Base-by-base conservation (phyloP, 2,888 invertebrate genomes). In the Physocephala rufipes region DNA sequence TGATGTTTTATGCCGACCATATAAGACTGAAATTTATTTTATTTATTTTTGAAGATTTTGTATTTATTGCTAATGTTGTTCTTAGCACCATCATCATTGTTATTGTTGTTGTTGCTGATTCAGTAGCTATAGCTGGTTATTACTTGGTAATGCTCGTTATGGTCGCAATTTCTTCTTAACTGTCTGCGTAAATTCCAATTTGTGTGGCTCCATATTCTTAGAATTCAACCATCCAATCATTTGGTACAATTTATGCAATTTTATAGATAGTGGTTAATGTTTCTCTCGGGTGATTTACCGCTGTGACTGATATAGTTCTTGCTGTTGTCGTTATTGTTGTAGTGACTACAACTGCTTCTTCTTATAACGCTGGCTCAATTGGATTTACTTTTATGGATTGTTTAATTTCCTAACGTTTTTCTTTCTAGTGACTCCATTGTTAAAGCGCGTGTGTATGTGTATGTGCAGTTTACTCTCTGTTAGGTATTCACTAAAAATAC, bases 331-430 rank as follows among this genome's bases (percentile, higher is more conserved):
- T 43, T 62, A 30, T 28, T 30, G 59, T 59, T 62, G 30, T n/a
- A 43, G 16, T 62, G 30, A 19, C 30, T 62, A 19, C 13, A 74
- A n/a, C n/a, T n/a, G 15, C 30, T 51, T 47, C 47, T 63, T 66
- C 70, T 74, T 65, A 72, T 72, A 70, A 71, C 70, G 70, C 73
- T 71, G 68, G 67, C 65, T 72, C 71, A 72, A 72, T 72, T 70
- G 71, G 71, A 71, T 74, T 71, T 71, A 68, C 72, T 73, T 73
- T 67, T 72, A 72, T 74, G 73, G n/a, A n/a, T n/a, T n/a, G n/a
- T n/a, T 36, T 36, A 4, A 9, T 36, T 36, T 36, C 19, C 49
- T 49, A 49, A 49, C 2, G 49, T n/a, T 49, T 49, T 19, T n/a
- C 7, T 12, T 49, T 49, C 19, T n/a, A 49, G 15, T 49, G 49